Evolutionary conservation across 2,888 invertebrate species (phyloP).

Genomic region (Drosophila birchii): DNA sequence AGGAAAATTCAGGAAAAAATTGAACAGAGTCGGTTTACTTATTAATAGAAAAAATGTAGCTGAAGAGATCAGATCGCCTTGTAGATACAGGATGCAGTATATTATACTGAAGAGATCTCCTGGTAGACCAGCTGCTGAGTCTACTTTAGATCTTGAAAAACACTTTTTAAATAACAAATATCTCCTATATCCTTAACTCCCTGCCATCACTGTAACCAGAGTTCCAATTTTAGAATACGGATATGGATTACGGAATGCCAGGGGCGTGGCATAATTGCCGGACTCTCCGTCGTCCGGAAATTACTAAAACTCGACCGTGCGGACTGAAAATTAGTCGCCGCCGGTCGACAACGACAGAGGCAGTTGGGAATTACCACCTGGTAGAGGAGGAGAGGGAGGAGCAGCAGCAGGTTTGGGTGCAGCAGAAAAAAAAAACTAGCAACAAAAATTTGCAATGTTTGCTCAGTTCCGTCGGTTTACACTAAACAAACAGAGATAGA

Average conservation of each 20-base stretch:
- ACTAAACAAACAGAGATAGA: slow-evolving; percentile 51
- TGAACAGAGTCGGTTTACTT: not conserved
- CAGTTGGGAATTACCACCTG: slow-evolving; percentile 55
- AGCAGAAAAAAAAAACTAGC: slow-evolving; percentile 7
- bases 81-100: too few relatives aligned
- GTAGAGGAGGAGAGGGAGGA: not conserved
- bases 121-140: not conserved
- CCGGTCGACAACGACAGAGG: slow-evolving; percentile 3
- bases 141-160: too few relatives aligned
- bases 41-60: too few relatives aligned
- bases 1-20: not conserved
- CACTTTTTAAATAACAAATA: not conserved
- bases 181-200: not conserved
- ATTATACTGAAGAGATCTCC: not conserved
- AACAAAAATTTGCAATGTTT: slow-evolving; percentile 34
- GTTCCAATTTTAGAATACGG: not conserved
- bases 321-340: slow-evolving; percentile 55
- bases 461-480: slow-evolving; percentile 30
- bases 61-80: too few relatives aligned
- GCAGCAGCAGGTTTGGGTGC: slow-evolving; percentile 13
- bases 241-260: not conserved
- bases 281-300: slow-evolving; percentile 52
- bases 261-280: slow-evolving; percentile 56
- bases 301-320: slow-evolving; percentile 57
- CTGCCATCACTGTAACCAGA: not conserved